Evolutionary conservation across 2,113 vertebrate species (phyloP), one percentile per base, ranked within the genome.

Genomic region (Myrmecophaga tridactyla): DNA sequence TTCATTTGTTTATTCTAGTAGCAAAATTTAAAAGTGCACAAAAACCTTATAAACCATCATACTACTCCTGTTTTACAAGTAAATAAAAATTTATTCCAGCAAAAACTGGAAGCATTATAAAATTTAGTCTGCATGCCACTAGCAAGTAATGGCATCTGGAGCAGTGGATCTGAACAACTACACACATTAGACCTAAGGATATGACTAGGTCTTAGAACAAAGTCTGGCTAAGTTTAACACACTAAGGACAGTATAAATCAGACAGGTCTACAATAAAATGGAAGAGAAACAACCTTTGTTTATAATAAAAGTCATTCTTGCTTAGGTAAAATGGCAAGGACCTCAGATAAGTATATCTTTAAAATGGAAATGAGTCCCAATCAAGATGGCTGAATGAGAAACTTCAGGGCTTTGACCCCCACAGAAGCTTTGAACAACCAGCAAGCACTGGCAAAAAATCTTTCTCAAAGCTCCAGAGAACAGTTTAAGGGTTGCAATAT

Each of bases 11-110:
- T 94, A 96, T 67, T 80, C 18, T 76, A 81, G 53, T 6, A 94
- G 53, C 62, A 93, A 91, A 92, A 89, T 29, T 58, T 75, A 82
- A 83, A 77, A 15, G 8, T 73, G 25, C 46, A 60, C 65, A 51
- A 23, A 53, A 83, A 17, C 63, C 60, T 82, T 20, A 75, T 53
- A 65, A 86, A 58, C 17, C 46, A 23, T 9, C 67, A n/a, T n/a
- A n/a, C n/a, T 56, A 72, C 17, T 95, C 58, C 56, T 89, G 56
- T 31, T 91, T 91, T 63, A 77, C 69, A 90, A 86, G 73, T 84
- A 87, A 86, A 20, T 39, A 56, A 56, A 56, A 56, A 21, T 20
- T 56, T 56, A 56, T 20, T 56, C 18, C 53, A 56, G 6, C 21
- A 56, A 56, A 58, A 90, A 82, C 3, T 7, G 1, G 1, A 51